Percentiles rank a stretch among this genome's conserved stretches.
Conservation (phyloP, 2,113 vertebrate species). For the Toxotes chatareus region DNA sequence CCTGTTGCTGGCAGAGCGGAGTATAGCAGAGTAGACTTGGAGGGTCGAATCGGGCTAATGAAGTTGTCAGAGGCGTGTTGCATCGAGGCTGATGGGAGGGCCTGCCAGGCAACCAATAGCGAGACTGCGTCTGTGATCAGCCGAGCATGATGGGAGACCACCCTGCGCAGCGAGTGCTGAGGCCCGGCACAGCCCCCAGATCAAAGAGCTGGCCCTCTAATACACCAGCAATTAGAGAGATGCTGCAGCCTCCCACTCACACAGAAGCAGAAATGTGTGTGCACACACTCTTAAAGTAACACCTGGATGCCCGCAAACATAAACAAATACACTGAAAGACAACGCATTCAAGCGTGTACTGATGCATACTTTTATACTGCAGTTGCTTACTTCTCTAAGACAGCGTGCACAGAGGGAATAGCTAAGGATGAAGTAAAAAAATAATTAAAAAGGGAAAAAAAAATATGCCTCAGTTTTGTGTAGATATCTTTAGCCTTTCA, state of each 20-base stretch:
- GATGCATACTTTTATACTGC: not conserved
- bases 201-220: constrained; percentile 87
- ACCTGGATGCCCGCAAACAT: constrained; percentile 30
- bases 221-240: constrained; percentile 82
- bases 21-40: constrained; percentile 57
- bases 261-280: constrained; percentile 17
- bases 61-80: constrained; percentile 93
- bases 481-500: constrained; percentile 17
- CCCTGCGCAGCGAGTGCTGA: constrained; percentile 86
- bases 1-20: constrained; percentile 56
- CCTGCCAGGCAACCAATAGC: constrained; percentile 87
- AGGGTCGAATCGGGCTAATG: constrained; percentile 87
- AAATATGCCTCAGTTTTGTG: not conserved
- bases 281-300: constrained; percentile 11
- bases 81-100: constrained; percentile 88
- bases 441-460: not conserved
- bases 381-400: not conserved
- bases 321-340: constrained; percentile 17
- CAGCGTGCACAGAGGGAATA: not conserved
- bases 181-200: constrained; percentile 81
- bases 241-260: constrained; percentile 48
- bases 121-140: constrained; percentile 85
- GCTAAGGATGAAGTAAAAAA: constrained; percentile 1
- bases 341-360: not conserved
- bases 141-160: constrained; percentile 93